These are phyloP conservation scores for Porites cylindrica DNA, from an alignment of 92 coral and sea anemone species.

Conservation along the genomic window DNA sequence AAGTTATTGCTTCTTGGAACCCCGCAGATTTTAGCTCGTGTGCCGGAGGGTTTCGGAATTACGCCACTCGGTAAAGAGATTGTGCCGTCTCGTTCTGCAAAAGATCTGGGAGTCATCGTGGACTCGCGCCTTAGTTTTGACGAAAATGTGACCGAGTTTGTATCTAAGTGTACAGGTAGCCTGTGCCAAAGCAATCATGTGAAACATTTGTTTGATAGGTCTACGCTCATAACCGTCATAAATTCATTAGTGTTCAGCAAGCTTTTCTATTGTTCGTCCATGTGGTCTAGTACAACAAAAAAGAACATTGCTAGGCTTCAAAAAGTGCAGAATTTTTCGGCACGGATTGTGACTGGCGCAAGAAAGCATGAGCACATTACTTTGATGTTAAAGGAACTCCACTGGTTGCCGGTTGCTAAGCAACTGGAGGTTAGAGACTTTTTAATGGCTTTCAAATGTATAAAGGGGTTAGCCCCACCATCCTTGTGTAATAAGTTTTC, in stretches of 20 bases:
- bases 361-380: no score
- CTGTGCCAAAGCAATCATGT: conserved; percentile 60
- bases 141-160: conserved; percentile 35
- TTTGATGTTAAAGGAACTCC: no score
- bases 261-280: conserved; percentile 46
- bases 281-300: not conserved
- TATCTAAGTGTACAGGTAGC: conserved; percentile 57
- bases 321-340: no score
- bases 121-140: conserved; percentile 50
- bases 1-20: conserved; percentile 35
- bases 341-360: no score
- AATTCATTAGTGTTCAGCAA: not conserved
- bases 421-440: no score
- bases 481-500: no score
- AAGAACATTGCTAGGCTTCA: no score
- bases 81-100: conserved; percentile 21
- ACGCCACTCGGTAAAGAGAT: conserved; percentile 26
- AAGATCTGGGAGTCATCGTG: conserved; percentile 43
- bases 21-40: conserved; percentile 8
- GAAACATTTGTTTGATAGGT: conserved; percentile 35
- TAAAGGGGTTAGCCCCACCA: no score
- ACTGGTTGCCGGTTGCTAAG: no score
- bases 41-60: conserved; percentile 21
- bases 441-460: no score
- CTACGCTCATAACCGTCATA: conserved; percentile 20